These are phyloP conservation scores for Scalopus aquaticus DNA, from an alignment of 2,113 vertebrate species.

Conservation along the genomic window DNA sequence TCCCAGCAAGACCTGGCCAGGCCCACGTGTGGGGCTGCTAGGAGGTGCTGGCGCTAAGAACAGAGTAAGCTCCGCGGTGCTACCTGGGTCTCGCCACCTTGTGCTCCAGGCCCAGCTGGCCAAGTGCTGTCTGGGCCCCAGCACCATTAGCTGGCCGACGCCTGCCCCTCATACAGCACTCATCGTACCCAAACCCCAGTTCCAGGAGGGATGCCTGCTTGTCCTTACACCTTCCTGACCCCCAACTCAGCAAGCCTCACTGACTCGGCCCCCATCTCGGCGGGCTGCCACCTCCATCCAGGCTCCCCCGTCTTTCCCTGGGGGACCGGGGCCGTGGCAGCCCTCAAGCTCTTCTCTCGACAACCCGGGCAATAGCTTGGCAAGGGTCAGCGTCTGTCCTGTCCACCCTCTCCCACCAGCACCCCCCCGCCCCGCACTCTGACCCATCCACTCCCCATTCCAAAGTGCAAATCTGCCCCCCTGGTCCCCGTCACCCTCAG, in stretches of 20 bases:
- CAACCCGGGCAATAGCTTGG: background rate
- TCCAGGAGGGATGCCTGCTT: background rate
- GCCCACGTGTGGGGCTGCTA: background rate
- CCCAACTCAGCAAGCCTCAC: background rate
- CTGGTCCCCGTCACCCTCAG: background rate
- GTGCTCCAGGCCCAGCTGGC: background rate
- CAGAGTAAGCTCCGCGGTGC: fast-evolving
- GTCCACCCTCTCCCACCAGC: background rate
- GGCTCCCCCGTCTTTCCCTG: background rate
- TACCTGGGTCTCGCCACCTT: background rate
- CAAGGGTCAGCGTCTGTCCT: background rate
- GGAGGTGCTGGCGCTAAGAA: background rate
- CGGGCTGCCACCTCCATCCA: background rate
- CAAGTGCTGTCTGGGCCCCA: background rate
- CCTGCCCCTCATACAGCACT: background rate
- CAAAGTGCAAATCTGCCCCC: background rate
- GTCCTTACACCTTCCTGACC: background rate
- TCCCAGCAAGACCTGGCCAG: background rate
- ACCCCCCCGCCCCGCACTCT: fast-evolving
- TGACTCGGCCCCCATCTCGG: background rate
- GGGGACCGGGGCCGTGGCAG: background rate
- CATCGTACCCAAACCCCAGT: background rate
- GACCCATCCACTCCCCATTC: background rate
- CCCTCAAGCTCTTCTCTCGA: background rate
- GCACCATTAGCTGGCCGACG: background rate